These are phyloP conservation scores for Antennarius maculatus DNA, from an alignment of 2,797 vertebrate species.

Conservation along the genomic window DNA sequence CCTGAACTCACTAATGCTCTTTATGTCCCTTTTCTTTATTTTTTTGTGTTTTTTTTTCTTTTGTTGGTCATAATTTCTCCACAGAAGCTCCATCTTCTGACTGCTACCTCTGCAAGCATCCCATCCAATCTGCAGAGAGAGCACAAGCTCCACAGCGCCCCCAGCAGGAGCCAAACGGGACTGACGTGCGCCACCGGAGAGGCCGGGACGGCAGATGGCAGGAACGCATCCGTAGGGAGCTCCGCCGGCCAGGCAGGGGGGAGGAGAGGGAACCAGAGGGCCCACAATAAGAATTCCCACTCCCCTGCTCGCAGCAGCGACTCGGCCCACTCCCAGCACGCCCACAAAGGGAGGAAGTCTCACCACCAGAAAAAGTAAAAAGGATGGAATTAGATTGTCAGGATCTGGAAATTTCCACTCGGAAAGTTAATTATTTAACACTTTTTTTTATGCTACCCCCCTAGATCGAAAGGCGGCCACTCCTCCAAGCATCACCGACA, in stretches of 20 bases:
- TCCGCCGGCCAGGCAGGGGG: conserved; percentile 76
- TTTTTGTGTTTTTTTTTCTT: conserved; percentile 67
- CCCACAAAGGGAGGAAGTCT: conserved; percentile 80
- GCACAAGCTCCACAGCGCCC: conserved; percentile 74
- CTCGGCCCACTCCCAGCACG: conserved; percentile 81
- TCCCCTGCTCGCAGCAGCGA: conserved; percentile 90
- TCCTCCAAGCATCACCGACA: conserved; percentile 82
- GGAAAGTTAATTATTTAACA: neutral
- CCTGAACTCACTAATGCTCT: conserved; percentile 79
- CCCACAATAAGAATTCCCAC: conserved; percentile 77
- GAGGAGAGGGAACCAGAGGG: conserved; percentile 82
- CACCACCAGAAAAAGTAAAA: conserved; percentile 89
- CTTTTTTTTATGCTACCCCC: neutral
- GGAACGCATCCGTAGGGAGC: conserved; percentile 60
- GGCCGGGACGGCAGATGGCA: conserved; percentile 74
- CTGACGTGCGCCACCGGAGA: conserved; percentile 73
- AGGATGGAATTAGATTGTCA: neutral
- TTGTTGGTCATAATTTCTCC: conserved; percentile 79
- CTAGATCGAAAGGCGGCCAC: conserved; percentile 84
- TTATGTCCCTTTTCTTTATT: conserved; percentile 72
- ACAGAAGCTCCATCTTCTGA: conserved; percentile 85
- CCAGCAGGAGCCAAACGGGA: conserved; percentile 79
- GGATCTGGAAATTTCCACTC: neutral
- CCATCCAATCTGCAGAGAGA: conserved; percentile 80
- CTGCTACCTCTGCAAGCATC: conserved; percentile 78